A percentile compares a stretch with the other conserved stretches of the same genome.
Evolutionary conservation across 2,888 invertebrate genomes (phyloP).

Genomic region (Endomychus coccineus): DNA sequence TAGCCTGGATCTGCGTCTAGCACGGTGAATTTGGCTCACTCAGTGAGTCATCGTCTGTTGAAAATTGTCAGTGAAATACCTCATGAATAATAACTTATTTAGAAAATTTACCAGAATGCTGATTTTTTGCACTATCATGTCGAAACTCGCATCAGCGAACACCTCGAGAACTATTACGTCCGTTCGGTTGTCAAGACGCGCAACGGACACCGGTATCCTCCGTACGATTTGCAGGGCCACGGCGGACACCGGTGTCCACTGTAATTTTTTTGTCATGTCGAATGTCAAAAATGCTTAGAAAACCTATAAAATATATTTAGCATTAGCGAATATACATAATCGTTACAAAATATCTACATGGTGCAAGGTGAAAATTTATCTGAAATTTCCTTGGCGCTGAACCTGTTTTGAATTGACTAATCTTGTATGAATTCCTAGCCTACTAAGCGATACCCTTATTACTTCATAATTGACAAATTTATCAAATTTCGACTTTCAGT

Average conservation of each 20-base stretch:
- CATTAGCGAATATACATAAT: slow-evolving; percentile 5
- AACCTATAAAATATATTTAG: slow-evolving; percentile 5
- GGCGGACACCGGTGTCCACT: slow-evolving; percentile 18
- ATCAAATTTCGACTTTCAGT: too few relatives aligned
- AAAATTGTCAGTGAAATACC: slow-evolving; percentile 9
- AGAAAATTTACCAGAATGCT: slow-evolving; percentile 10
- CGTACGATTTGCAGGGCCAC: slow-evolving; percentile 12
- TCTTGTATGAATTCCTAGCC: too few relatives aligned
- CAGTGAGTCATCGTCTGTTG: slow-evolving; percentile 12
- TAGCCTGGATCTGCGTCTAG: slow-evolving; percentile 14
- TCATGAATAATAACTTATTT: slow-evolving; percentile 10
- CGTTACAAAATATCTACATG: slow-evolving; percentile 5
- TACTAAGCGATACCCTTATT: too few relatives aligned
- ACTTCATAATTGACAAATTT: too few relatives aligned
- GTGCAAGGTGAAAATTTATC: slow-evolving; percentile 7
- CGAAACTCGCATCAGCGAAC: slow-evolving; percentile 8
- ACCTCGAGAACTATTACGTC: slow-evolving; percentile 13
- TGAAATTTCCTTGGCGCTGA: slow-evolving; percentile 9
- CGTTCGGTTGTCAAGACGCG: slow-evolving; percentile 10
- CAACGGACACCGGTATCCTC: slow-evolving; percentile 13
- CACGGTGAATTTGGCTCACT: slow-evolving; percentile 14
- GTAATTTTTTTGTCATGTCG: slow-evolving; percentile 9
- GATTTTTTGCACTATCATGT: slow-evolving; percentile 10
- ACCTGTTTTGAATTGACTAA: too few relatives aligned
- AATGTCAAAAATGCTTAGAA: slow-evolving; percentile 2